Base-by-base conservation (phyloP, 2,113 vertebrate genomes). In the Perognathus longimembris region DNA sequence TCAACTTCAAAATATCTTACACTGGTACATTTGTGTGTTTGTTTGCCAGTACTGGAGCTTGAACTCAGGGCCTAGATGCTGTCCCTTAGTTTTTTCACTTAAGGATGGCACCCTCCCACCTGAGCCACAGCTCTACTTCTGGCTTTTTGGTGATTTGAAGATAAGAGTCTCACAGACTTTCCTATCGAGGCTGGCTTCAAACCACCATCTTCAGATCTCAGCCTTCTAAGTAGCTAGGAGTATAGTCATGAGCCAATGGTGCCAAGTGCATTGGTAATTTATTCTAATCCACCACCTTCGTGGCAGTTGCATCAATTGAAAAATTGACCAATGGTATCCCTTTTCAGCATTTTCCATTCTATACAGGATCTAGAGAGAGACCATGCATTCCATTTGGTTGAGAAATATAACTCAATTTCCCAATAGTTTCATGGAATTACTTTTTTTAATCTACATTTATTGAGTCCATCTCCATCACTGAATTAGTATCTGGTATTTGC, bases 381-480 rank as follows among this genome's bases (percentile, higher is more conserved):
- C 82, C 42, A 63, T 28, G 67, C 24, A 69, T n/a, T 77, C 12
- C 5, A 89, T 64, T 87, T 69, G 88, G 22, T 42, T 98, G 96
- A 95, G 92, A 97, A 97, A 85, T 45, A 64, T 40, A 89, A 76
- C 14, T 75, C 67, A 36, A 54, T 92, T 94, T 89, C 85, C 50
- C 81, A 93, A 82, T 5, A 74, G 9, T 84, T 67, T n/a, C 36
- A n/a, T 54, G 28, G 30, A 70, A 54, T 83, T 81, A 89, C 34
- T 50, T 87, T 88, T 75, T 18, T 18, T 54, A 17, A 32, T 28
- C 18, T 79, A 15, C 1, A 81, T 64, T 36, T 76, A 40, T 66
- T 50, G 87, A 86, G 66, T 40, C 38, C 54, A 82, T 74, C 32
- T 89, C 89, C 61, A 71, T 92, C 42, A 85, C 64, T 64, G 20